Evolutionary conservation across 2,888 invertebrate genomes (phyloP).

Genomic region (Nephrotoma flavescens): DNA sequence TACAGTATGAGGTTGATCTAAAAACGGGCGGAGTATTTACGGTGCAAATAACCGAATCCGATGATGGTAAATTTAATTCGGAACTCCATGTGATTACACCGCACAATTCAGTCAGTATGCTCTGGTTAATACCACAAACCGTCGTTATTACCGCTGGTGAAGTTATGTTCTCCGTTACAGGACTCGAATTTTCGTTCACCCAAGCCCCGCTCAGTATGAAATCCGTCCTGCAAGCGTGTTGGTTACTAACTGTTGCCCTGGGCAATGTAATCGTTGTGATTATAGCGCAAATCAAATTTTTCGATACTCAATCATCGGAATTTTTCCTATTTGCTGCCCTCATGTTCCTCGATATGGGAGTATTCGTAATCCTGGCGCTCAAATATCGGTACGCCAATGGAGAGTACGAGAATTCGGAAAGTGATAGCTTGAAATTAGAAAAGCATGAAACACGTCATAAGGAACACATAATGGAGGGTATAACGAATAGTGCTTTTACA

Average conservation of each 20-base stretch:
- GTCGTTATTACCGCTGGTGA: conserved; percentile 84
- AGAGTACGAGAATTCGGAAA: conserved; percentile 17
- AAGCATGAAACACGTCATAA: conserved; percentile 19
- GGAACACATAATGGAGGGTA: background rate
- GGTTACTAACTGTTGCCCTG: conserved; percentile 83
- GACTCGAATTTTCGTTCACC: conserved; percentile 89
- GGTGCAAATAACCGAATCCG: conserved; percentile 33
- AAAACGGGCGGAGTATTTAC: conserved; percentile 53
- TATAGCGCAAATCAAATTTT: conserved; percentile 24
- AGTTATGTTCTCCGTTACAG: conserved; percentile 92
- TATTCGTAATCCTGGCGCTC: conserved; percentile 67
- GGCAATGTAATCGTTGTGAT: conserved; percentile 89
- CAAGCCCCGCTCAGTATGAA: conserved; percentile 91
- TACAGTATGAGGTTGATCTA: conserved; percentile 28
- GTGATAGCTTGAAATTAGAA: conserved; percentile 9
- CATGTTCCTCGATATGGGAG: conserved; percentile 68
- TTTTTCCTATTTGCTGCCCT: conserved; percentile 76
- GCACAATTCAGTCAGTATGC: conserved; percentile 62
- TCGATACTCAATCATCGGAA: conserved; percentile 44
- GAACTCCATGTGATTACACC: conserved; percentile 37
- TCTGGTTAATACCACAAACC: conserved; percentile 78
- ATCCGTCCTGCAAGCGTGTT: conserved; percentile 80
- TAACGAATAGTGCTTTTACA: conserved; percentile 8
- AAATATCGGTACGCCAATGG: conserved; percentile 56
- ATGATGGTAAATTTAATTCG: conserved; percentile 16